Base-by-base conservation (phyloP, 1,140 invertebrate genomes). In the Ceratitis capitata region DNA sequence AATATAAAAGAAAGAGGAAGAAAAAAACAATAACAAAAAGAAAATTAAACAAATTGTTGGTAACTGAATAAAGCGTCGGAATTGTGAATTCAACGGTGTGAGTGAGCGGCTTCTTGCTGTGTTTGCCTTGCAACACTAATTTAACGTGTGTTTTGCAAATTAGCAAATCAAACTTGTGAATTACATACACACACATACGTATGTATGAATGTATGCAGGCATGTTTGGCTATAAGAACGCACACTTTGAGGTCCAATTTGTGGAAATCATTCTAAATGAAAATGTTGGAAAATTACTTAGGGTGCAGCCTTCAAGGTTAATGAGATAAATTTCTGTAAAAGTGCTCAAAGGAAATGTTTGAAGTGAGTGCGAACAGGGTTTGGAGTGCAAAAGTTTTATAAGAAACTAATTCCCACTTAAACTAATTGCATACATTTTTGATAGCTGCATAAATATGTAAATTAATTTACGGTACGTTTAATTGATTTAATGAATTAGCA, bases 91-190 rank as follows among this genome's bases (percentile, higher is more conserved):
- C 35, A 35, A 19, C 29, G 14, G 10, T 6, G 1, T 32, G 35
- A 35, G 0, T 29, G 56, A 26, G 16, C 45, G 69, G 19, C 45
- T 32, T 5, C 29, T 64, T 26, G 29, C 16, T 78, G 69, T 78
- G 69, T 39, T 26, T 45, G 39, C 69, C 26, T 78, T 78, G 42
- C 69, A 78, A 45, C 69, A 45, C 45, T 78, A 78, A 78, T 78
- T 78, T 78, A 78, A 39, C 69, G 69, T 45, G 69, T 26, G 26
- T 45, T 78, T 78, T 78, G n/a, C 69, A 78, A 78, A 78, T 78
- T 78, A 45, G 69, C 45, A 78, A 78, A 45, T 35, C n/a, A 78
- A 78, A 78, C 39, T 47, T 78, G 19, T 2, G 45, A 6, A 39
- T 12, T 12, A 39, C 26, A n/a, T n/a, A 12, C 32, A 39, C 16